Evolutionary conservation across 2,797 vertebrate genomes (phyloP), one percentile per base, ranked within the genome.

Genomic region (Chromobotia macracanthus): DNA sequence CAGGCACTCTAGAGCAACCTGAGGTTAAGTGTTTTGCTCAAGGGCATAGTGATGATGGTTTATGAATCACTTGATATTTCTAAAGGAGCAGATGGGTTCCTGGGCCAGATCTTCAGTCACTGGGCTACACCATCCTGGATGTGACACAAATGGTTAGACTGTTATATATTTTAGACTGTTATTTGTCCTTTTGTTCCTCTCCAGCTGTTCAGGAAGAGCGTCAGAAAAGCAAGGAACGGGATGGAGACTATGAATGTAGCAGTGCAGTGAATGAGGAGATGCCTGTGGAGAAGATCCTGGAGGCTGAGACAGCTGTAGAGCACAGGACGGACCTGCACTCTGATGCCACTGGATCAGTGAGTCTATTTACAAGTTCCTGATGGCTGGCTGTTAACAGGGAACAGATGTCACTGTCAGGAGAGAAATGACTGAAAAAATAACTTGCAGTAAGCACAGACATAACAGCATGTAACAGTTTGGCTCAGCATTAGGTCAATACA

Each of bases 211-310:
- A 99, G 86, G 97, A 99, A 79, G 97, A 99, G 86, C 94, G 97
- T 60, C 97, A 99, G 91, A 93, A 97, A 87, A 95, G 95, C 88
- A 91, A 95, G 77, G 97, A 99, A 84, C 92, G 95, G 0, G 97
- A 99, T 81, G 94, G 92, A 0, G 97, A 96, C 79, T 92, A 94
- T 0, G 97, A 99, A 80, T 93, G 94, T 80, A 94, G 91, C 1
- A 91, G 89, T n/a, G 87, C 84, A 0, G 92, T 94, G 79, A 96
- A 94, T 0, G 97, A 98, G 81, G 97, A 98, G 88, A 99, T 99
- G 97, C 96, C 97, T 0, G 97, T 98, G 89, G 96, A 98, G 91
- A 96, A 97, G 91, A 98, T 99, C 88, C 91, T 99, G 86, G 97
- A 98, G 84, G 97, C 97, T 0, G 97, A 99, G 87, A 96, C 96